Conservation (phyloP, 2,113 vertebrate species). For the Istiophorus platypterus region DNA sequence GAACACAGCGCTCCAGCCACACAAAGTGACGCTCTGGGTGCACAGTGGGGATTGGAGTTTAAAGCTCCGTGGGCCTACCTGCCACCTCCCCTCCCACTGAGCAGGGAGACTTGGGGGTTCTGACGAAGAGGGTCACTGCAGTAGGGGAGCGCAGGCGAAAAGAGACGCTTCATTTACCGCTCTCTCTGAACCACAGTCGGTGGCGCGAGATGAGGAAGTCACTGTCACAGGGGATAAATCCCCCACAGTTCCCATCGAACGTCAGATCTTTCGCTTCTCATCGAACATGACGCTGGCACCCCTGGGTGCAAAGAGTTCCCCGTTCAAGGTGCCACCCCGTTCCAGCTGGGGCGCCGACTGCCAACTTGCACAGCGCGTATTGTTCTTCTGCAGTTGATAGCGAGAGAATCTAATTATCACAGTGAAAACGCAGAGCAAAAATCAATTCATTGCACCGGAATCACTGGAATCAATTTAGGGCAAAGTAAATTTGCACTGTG, state of each 20-base stretch:
- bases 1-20: constrained; percentile 6
- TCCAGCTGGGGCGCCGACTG: neutral
- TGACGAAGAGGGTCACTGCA: constrained; percentile 16
- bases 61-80: constrained; percentile 35
- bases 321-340: neutral
- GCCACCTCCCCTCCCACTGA: neutral
- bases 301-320: neutral
- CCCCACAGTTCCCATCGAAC: neutral
- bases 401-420: neutral
- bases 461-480: neutral
- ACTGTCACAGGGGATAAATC: constrained; percentile 26
- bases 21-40: neutral
- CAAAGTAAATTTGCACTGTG: neutral
- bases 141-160: neutral
- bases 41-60: constrained; percentile 5
- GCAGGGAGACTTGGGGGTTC: neutral
- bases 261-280: constrained; percentile 28
- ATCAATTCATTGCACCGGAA: neutral
- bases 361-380: neutral
- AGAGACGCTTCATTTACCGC: constrained; percentile 30
- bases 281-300: neutral
- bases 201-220: constrained; percentile 21
- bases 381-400: neutral
- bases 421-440: neutral
- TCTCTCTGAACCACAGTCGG: constrained; percentile 19